Evolutionary conservation across 2,113 vertebrate genomes (phyloP), one percentile per base, ranked within the genome.

Genomic region (Nesogale talazaci): DNA sequence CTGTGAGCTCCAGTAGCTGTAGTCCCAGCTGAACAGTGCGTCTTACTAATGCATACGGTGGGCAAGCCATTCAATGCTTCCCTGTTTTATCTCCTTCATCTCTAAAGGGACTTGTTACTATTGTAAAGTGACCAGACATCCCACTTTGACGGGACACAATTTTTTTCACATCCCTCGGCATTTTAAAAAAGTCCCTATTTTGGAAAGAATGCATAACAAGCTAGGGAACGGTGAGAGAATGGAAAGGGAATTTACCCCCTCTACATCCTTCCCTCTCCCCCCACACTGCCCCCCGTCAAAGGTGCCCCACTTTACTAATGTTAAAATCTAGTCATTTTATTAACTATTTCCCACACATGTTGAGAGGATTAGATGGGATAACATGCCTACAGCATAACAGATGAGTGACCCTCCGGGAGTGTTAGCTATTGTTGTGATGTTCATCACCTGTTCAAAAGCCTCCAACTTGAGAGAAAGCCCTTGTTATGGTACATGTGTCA

Each of bases 291-390:
- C n/a, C n/a, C n/a, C n/a, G n/a, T n/a, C n/a, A n/a, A n/a, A n/a
- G n/a, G n/a, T n/a, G n/a, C n/a, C n/a, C n/a, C n/a, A n/a, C n/a
- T n/a, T n/a, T n/a, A n/a, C n/a, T n/a, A n/a, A n/a, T n/a, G n/a
- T n/a, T n/a, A n/a, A n/a, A n/a, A n/a, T n/a, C n/a, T n/a, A n/a
- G n/a, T n/a, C n/a, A n/a, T n/a, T n/a, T n/a, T n/a, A n/a, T n/a
- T n/a, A n/a, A n/a, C n/a, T n/a, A n/a, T n/a, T n/a, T n/a, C n/a
- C n/a, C n/a, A n/a, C n/a, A n/a, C n/a, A n/a, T 1, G 2, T 38
- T 88, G 56, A 86, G 20, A 86, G 19, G 38, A 91, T 93, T 74
- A 81, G 82, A 52, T 59, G 46, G 14, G 15, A 52, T 61, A 69
- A 59, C 79, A 2, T 38, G 19, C 27, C 2, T 67, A 86, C 76